A percentile compares a stretch with the other conserved stretches of the same genome.
Evolutionary conservation across 2,113 vertebrate genomes (phyloP).

Genomic region (Dicentrarchus labrax): DNA sequence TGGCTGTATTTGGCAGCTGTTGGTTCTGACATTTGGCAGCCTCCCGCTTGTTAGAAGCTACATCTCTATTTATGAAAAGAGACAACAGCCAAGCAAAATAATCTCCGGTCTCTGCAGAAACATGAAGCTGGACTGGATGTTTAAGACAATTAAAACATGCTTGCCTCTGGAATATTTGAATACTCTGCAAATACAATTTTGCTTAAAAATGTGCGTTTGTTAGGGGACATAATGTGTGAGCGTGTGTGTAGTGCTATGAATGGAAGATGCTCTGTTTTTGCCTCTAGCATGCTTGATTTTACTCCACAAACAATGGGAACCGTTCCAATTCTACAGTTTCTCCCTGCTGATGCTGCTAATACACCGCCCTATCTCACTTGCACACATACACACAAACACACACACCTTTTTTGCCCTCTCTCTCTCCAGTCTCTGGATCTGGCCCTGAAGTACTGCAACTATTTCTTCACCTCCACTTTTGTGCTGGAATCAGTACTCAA

Average conservation of each 20-base stretch:
- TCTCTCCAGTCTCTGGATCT: conserved; percentile 92
- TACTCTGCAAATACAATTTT: background rate
- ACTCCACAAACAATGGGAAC: conserved; percentile 55
- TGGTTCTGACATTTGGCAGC: conserved; percentile 71
- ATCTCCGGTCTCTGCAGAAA: background rate
- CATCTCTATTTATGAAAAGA: conserved; percentile 35
- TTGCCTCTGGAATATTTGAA: conserved; percentile 35
- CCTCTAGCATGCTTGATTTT: conserved; percentile 51
- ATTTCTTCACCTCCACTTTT: conserved; percentile 97
- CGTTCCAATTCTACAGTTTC: conserved; percentile 22
- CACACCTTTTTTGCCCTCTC: conserved; percentile 30
- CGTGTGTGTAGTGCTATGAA: conserved; percentile 31
- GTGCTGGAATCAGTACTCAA: conserved; percentile 96
- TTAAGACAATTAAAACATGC: conserved; percentile 6
- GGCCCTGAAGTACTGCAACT: conserved; percentile 98
- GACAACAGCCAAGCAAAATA: background rate
- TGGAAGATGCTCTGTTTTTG: conserved; percentile 32
- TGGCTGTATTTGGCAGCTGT: conserved; percentile 58
- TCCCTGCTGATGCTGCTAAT: conserved; percentile 20
- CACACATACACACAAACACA: conserved; percentile 1
- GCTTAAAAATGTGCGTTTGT: conserved; percentile 22
- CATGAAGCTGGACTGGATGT: background rate
- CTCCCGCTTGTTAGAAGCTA: conserved; percentile 47
- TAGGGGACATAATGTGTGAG: background rate
- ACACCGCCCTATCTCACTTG: background rate